These are phyloP conservation scores for Tribolium castaneum DNA, from an alignment of 1,140 invertebrate genomes.

Conservation along the genomic window DNA sequence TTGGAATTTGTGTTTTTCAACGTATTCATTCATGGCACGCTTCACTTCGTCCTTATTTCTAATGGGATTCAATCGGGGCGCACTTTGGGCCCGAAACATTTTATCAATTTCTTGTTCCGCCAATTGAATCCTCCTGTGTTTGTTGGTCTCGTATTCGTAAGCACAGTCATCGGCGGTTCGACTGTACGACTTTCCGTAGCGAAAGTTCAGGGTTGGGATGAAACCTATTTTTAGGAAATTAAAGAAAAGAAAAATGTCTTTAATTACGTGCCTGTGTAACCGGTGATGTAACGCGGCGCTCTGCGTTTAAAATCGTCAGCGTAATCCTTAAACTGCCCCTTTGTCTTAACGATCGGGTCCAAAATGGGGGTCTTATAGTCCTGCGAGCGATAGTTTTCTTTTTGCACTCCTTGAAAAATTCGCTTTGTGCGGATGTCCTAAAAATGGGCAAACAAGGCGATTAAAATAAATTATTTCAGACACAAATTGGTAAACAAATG, in stretches of 20 bases:
- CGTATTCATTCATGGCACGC: conserved; percentile 64
- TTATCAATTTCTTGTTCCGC: conserved; percentile 67
- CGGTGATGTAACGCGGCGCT: conserved; percentile 71
- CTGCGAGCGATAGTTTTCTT: conserved; percentile 58
- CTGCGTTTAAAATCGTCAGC: conserved; percentile 61
- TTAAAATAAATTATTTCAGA: background rate
- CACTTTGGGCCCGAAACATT: conserved; percentile 66
- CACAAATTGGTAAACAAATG: background rate
- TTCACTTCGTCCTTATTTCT: conserved; percentile 68
- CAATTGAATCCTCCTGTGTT: conserved; percentile 67
- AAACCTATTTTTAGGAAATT: conserved; percentile 64
- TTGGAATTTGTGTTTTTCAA: conserved; percentile 68
- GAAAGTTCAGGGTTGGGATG: conserved; percentile 70
- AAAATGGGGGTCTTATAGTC: conserved; percentile 51
- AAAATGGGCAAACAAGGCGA: background rate
- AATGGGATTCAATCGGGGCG: conserved; percentile 68
- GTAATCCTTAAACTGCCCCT: conserved; percentile 47
- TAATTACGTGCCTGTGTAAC: conserved; percentile 69
- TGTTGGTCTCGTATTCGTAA: conserved; percentile 69
- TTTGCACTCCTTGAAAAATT: conserved; percentile 64
- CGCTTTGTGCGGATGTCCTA: conserved; percentile 67
- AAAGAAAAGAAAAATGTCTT: background rate
- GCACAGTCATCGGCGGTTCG: conserved; percentile 77
- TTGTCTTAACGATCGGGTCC: conserved; percentile 44
- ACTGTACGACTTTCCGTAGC: conserved; percentile 77